phyloP scores from a whole-genome alignment of 2,113 vertebrate species.

The Merops nubicus region DNA sequence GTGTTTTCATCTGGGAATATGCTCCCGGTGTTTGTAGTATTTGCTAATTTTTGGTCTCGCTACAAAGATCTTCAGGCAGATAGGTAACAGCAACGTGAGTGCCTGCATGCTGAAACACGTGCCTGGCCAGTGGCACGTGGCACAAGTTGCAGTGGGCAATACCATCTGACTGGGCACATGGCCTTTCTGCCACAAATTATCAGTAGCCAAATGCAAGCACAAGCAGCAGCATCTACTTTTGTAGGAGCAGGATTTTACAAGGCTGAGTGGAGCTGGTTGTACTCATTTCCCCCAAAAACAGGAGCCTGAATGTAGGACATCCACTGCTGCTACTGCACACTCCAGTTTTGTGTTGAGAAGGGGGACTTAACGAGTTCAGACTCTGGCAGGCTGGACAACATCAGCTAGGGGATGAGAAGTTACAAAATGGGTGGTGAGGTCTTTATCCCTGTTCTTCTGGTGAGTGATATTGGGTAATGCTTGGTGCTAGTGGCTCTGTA shows the following conservation, averaged over 20 bases:
- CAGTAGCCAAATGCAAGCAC: neutral
- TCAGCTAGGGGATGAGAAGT: neutral
- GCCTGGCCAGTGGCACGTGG: neutral
- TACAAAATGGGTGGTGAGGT: neutral
- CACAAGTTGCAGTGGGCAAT: neutral
- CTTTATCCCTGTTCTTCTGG: accelerated
- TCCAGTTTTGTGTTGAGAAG: neutral
- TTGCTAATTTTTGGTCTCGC: accelerated
- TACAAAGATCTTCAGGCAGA: neutral
- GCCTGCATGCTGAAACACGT: neutral
- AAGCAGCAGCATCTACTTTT: neutral
- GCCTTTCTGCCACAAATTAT: neutral
- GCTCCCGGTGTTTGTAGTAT: neutral
- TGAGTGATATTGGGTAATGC: accelerated
- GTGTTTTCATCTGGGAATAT: neutral
- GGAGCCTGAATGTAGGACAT: neutral
- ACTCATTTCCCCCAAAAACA: neutral
- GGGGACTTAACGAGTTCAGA: neutral
- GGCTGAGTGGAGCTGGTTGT: neutral
- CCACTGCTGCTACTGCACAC: neutral
- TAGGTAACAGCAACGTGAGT: neutral
- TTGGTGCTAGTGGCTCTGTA: neutral
- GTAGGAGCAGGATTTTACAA: neutral
- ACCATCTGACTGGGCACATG: neutral
- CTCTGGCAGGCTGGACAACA: neutral